These are phyloP conservation scores for Oreochromis aureus DNA, from an alignment of 2,113 vertebrate genomes.

Conservation along the genomic window DNA sequence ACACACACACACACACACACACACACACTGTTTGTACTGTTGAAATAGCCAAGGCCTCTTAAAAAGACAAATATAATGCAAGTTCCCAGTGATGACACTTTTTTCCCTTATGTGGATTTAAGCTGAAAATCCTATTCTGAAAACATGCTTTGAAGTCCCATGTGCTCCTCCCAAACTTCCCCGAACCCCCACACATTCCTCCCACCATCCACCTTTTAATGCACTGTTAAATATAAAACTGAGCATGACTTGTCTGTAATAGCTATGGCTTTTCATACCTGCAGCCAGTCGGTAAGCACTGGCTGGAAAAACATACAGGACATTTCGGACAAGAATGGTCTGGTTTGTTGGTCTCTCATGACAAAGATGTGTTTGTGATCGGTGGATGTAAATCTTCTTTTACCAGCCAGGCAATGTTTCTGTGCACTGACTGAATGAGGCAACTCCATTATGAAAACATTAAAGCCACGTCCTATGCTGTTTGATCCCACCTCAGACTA, in stretches of 20 bases:
- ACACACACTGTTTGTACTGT: conserved; percentile 34
- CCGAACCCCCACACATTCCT: conserved; percentile 3
- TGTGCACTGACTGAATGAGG: conserved; percentile 8
- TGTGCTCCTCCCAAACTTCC: conserved; percentile 24
- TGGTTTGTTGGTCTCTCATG: background rate
- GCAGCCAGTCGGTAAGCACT: conserved; percentile 35
- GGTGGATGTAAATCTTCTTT: background rate
- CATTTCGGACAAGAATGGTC: background rate
- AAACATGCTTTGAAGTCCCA: conserved; percentile 70
- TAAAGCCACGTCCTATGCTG: conserved; percentile 32
- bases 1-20: background rate
- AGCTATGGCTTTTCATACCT: conserved; percentile 40
- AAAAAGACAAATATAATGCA: conserved; percentile 44
- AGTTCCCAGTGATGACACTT: conserved; percentile 55
- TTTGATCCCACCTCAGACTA: conserved; percentile 43
- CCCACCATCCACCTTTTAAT: conserved; percentile 37
- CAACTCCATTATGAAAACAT: conserved; percentile 33
- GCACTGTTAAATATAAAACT: conserved; percentile 68
- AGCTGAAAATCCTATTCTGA: conserved; percentile 68
- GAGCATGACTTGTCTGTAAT: conserved; percentile 66
- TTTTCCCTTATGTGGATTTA: conserved; percentile 64
- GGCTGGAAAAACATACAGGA: background rate
- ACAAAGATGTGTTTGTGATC: background rate
- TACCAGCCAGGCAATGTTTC: background rate
- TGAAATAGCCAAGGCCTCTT: conserved; percentile 31